Percentiles rank a stretch among this genome's conserved stretches.
phyloP scores from a whole-genome alignment of 2,113 vertebrate species.

The Thunnus thynnus region DNA sequence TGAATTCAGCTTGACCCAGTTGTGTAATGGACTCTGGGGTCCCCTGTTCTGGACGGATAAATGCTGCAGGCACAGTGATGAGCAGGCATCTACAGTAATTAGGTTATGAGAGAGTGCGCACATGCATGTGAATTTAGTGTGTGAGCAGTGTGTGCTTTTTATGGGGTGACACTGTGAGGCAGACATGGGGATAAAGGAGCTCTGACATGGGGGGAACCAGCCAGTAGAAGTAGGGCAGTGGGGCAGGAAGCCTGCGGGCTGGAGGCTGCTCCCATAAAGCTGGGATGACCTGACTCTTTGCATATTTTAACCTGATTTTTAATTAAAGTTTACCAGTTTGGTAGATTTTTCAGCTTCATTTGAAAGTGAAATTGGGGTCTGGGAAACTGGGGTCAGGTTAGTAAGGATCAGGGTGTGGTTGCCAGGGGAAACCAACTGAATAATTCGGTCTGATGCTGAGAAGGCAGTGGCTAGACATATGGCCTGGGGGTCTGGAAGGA shows the following conservation, averaged over 20 bases:
- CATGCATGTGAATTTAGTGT: slow-evolving; percentile 44
- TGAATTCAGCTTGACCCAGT: slow-evolving; percentile 48
- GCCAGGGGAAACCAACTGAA: slow-evolving; percentile 52
- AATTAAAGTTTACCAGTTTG: slow-evolving; percentile 5
- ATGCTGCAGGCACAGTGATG: slow-evolving; percentile 27
- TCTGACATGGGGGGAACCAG: slow-evolving; percentile 34
- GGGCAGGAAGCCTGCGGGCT: slow-evolving; percentile 41
- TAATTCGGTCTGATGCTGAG: slow-evolving; percentile 66
- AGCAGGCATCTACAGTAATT: slow-evolving; percentile 39
- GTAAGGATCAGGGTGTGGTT: slow-evolving; percentile 34
- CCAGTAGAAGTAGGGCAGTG: slow-evolving; percentile 70
- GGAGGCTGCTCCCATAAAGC: slow-evolving; percentile 18
- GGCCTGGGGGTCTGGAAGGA: slow-evolving; percentile 53
- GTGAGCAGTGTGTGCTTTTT: not conserved
- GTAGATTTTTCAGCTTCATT: slow-evolving; percentile 3
- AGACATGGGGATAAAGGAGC: not conserved
- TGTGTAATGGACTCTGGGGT: slow-evolving; percentile 33
- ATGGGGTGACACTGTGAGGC: not conserved
- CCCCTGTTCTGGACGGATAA: slow-evolving; percentile 31
- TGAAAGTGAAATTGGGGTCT: not conserved
- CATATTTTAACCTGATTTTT: slow-evolving; percentile 44
- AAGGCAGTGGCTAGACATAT: slow-evolving; percentile 69
- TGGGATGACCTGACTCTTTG: slow-evolving; percentile 28
- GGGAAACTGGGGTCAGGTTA: slow-evolving; percentile 3
- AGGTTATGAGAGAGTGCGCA: slow-evolving; percentile 53